These are phyloP conservation scores for Leptinotarsa texana DNA, from an alignment of 1,140 invertebrate species.

Conservation along the genomic window DNA sequence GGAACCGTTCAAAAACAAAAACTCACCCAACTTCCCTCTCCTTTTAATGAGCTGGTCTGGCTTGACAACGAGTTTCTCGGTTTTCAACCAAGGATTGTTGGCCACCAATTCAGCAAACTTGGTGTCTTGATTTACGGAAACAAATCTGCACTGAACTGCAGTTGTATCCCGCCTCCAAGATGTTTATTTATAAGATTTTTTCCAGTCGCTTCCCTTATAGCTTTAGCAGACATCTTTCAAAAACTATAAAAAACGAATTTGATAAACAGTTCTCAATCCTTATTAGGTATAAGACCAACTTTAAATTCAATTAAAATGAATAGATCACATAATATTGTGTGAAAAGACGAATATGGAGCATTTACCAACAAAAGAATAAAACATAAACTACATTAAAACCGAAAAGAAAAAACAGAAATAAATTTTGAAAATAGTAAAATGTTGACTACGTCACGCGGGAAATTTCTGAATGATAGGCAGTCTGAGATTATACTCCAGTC, in stretches of 20 bases:
- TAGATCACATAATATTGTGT: too few species aligned
- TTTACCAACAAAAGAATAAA: too few species aligned
- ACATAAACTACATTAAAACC: too few species aligned
- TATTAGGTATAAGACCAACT: too few species aligned
- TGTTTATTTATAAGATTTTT: constrained; percentile 91
- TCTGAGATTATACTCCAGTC: too few species aligned
- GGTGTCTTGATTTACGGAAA: constrained; percentile 75
- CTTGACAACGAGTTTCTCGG: constrained; percentile 89
- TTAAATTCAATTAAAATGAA: too few species aligned
- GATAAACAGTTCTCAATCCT: neutral
- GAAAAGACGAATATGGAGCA: too few species aligned
- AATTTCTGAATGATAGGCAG: too few species aligned
- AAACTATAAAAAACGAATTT: constrained; percentile 8
- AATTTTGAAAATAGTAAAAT: too few species aligned
- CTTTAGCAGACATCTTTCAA: constrained; percentile 91
- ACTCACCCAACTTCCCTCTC: constrained; percentile 87
- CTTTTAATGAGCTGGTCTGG: constrained; percentile 99
- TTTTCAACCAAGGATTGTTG: constrained; percentile 86
- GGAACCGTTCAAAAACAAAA: constrained; percentile 19
- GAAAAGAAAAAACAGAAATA: too few species aligned
- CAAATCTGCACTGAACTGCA: constrained; percentile 80
- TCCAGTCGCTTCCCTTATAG: constrained; percentile 93
- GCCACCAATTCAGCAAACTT: constrained; percentile 77
- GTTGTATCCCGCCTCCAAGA: constrained; percentile 69
- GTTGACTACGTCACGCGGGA: too few species aligned